Evolutionary conservation across 1,140 invertebrate species (phyloP), one percentile per base, ranked within the genome.

Genomic region (Pseudomyrmex pallidus): DNA sequence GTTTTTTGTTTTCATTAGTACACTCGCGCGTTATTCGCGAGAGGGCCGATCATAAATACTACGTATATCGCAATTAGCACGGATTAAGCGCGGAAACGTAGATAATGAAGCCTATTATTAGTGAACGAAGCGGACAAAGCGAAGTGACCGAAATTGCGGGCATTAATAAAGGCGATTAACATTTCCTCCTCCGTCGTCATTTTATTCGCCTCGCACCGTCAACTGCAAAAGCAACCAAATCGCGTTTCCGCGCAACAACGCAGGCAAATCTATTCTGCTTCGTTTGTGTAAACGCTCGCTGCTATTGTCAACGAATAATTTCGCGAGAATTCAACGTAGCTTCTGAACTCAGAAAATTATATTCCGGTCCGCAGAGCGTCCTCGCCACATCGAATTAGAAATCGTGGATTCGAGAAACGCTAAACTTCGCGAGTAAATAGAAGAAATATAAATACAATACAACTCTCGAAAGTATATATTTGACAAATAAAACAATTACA

Each of bases 61-160:
- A n/a, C n/a, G 22, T 56, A 44, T n/a, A 5, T 48, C 10, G 12
- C 50, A 66, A 77, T 77, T 77, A 67, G 35, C 35, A n/a, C 13
- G 62, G 17, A 66, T 67, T 77, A 66, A 25, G 25, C n/a, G 25
- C 13, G 13, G 17, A 67, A 35, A 56, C 63, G 35, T 8, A n/a
- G 35, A n/a, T 77, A 77, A 77, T 77, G 66, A 67, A 77, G 74
- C 48, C 22, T 77, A 67, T 77, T 67, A 77, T 77, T 67, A 67
- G 50, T 17, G 17, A 13, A 46, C 35, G 12, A 52, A 52, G 12
- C 10, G 13, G 9, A 56, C 63, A 77, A 77, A 77, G 74, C 74
- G 12, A 59, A 77, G 74, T 67, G 74, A 61, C 50, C 63, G 62
- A 67, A 77, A 67, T 67, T 77, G 63, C 50, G 74, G 62, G n/a